Evolutionary conservation across 1,140 invertebrate species (phyloP).

Genomic region (Centruroides vittatus): DNA sequence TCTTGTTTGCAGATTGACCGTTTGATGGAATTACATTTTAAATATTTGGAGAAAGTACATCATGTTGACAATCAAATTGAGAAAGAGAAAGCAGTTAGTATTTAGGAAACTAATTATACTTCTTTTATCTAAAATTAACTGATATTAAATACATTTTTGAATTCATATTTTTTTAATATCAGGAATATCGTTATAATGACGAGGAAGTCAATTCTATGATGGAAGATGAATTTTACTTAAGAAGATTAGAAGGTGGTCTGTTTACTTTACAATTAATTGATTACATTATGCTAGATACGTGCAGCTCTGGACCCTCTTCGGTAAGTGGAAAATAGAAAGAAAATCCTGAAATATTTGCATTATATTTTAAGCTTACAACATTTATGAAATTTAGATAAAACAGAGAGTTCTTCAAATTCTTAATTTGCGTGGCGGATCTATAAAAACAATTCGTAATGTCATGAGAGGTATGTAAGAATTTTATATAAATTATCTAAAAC

Average conservation of each 20-base stretch:
- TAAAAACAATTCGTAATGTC: conserved; percentile 87
- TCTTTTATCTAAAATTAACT: too few species aligned
- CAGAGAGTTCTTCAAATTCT: conserved; percentile 78
- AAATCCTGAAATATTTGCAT: not conserved
- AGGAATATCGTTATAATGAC: conserved; percentile 1
- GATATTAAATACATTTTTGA: too few species aligned
- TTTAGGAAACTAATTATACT: not conserved
- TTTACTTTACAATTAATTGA: conserved; percentile 93
- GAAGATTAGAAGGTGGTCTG: conserved; percentile 75
- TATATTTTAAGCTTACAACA: not conserved
- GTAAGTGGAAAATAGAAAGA: conserved; percentile 31
- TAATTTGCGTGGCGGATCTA: conserved; percentile 70
- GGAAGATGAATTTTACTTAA: conserved; percentile 74
- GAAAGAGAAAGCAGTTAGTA: conserved; percentile 33
- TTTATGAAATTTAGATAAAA: conserved; percentile 37
- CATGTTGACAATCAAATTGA: conserved; percentile 62
- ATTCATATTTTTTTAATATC: too few species aligned
- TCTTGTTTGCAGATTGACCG: conserved; percentile 42
- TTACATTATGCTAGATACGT: conserved; percentile 88
- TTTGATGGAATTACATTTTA: conserved; percentile 90
- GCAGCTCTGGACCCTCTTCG: conserved; percentile 44
- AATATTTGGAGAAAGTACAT: conserved; percentile 89
- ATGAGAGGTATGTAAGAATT: conserved; percentile 57
- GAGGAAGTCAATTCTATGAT: conserved; percentile 40
- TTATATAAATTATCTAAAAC: not conserved